phyloP scores from a whole-genome alignment of 2,797 vertebrate genomes.

The Sebastes iracundus region DNA sequence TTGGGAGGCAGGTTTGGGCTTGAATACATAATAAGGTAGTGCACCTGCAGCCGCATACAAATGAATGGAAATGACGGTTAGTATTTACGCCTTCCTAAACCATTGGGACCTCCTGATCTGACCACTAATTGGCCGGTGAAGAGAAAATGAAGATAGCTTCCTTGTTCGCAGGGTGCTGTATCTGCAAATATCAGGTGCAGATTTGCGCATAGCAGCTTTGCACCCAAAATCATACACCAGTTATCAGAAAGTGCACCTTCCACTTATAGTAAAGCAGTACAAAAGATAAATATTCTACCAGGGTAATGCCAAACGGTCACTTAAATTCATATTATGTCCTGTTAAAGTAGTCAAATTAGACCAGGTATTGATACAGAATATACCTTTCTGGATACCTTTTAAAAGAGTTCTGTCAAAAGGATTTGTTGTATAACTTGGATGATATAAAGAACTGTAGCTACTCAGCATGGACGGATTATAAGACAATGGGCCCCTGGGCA shows the following conservation, averaged over 20 bases:
- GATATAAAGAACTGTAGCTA: neutral
- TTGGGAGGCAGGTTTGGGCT: constrained; percentile 80
- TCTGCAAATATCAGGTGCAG: constrained; percentile 51
- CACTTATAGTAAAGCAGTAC: neutral
- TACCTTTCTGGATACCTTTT: neutral
- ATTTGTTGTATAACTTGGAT: neutral
- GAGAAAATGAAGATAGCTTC: constrained; percentile 62
- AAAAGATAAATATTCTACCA: neutral
- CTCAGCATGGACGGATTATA: neutral
- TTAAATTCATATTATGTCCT: neutral
- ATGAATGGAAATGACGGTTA: constrained; percentile 80
- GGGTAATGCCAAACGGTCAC: neutral
- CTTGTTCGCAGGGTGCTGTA: constrained; percentile 44
- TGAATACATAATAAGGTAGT: constrained; percentile 82
- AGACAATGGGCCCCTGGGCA: neutral
- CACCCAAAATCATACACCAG: neutral
- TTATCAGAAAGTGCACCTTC: neutral
- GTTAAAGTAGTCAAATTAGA: neutral
- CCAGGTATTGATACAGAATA: neutral
- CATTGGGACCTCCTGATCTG: constrained; percentile 74
- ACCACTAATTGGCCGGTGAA: constrained; percentile 78
- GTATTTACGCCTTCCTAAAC: constrained; percentile 75
- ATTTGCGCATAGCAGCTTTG: constrained; percentile 9
- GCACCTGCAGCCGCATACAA: constrained; percentile 85
- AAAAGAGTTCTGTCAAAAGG: neutral